Percentiles rank a stretch among this genome's conserved stretches.
Conservation (phyloP, 2,113 vertebrate genomes). For the Scalopus aquaticus region DNA sequence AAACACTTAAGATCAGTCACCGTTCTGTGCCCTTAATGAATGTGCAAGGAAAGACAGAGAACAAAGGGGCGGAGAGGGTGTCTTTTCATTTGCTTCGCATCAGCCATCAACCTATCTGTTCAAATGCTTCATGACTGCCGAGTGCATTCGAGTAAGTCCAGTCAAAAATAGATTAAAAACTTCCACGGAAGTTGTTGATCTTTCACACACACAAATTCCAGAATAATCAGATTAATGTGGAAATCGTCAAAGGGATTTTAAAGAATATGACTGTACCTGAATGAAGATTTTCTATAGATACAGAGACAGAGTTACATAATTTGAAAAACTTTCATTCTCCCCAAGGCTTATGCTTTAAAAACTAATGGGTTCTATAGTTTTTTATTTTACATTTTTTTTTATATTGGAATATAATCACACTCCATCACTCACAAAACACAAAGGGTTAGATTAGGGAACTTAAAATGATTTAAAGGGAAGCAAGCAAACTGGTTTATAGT, state of each 20-base stretch:
- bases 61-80: not conserved
- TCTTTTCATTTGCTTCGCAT: not conserved
- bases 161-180: not conserved
- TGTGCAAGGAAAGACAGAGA: not conserved
- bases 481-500: not conserved
- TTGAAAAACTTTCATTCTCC: conserved; percentile 5
- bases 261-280: conserved; percentile 2
- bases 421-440: not conserved
- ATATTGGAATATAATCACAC: not conserved
- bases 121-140: not conserved
- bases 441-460: not conserved
- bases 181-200: not conserved
- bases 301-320: not conserved
- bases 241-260: conserved; percentile 47
- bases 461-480: conserved; percentile 15
- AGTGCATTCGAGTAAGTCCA: not conserved
- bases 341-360: not conserved
- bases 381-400: conserved; percentile 5
- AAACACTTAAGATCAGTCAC: not conserved
- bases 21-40: not conserved
- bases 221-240: conserved; percentile 27
- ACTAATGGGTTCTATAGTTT: not conserved
- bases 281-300: not conserved
- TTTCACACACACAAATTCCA: conserved; percentile 12
- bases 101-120: not conserved